Percentiles rank a stretch among this genome's conserved stretches.
phyloP scores from a whole-genome alignment of 2,113 vertebrate genomes.

The Tachysurus fulvidraco region DNA sequence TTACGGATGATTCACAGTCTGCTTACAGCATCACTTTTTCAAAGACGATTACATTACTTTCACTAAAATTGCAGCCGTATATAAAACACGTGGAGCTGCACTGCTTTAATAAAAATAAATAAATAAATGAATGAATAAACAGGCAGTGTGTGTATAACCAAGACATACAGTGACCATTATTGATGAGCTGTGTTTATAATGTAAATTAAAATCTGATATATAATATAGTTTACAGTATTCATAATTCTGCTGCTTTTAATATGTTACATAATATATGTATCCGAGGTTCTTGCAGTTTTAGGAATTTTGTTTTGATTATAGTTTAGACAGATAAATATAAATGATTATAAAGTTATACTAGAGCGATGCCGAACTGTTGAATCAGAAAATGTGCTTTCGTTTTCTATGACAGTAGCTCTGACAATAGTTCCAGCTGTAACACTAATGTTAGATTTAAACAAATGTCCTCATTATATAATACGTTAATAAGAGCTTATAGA shows the following conservation, averaged over 20 bases:
- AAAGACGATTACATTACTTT: not conserved
- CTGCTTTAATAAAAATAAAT: not conserved
- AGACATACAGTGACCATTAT: not conserved
- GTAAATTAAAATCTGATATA: not conserved
- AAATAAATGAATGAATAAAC: too few species aligned
- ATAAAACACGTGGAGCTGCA: not conserved
- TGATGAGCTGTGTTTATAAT: not conserved
- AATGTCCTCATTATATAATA: not conserved
- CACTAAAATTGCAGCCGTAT: not conserved
- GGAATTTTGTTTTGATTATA: not conserved
- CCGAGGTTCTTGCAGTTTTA: not conserved
- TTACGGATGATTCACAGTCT: not conserved
- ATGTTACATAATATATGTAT: not conserved
- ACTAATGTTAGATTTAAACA: not conserved
- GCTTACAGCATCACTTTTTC: slow-evolving; percentile 1
- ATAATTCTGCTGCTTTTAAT: not conserved
- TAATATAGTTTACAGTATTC: not conserved
- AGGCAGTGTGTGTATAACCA: not conserved
- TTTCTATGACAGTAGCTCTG: not conserved
- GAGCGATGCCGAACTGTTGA: not conserved
- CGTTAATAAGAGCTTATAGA: not conserved
- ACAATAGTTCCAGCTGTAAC: not conserved
- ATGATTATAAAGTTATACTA: not conserved
- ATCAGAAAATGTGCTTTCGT: not conserved
- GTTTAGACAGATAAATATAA: not conserved